phyloP scores from a whole-genome alignment of 1,140 invertebrate species.

The Mactra quadrangularis region DNA sequence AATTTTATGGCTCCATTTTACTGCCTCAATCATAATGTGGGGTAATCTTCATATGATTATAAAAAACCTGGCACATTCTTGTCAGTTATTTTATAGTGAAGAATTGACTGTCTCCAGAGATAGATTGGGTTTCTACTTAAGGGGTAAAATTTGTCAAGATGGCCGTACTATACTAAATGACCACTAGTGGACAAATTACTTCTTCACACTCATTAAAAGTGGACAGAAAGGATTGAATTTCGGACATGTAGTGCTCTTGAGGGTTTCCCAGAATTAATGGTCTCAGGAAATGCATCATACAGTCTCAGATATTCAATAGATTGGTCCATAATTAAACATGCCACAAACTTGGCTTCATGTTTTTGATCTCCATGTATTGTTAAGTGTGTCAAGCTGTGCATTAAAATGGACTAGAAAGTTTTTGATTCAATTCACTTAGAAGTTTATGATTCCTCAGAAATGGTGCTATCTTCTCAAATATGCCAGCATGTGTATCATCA shows the following conservation, averaged over 20 bases:
- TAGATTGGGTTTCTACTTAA: slow-evolving; percentile 52
- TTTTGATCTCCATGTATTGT: slow-evolving; percentile 23
- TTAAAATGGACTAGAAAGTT: background rate
- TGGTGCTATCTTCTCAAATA: no score
- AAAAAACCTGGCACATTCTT: slow-evolving; percentile 1
- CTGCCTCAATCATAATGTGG: no score
- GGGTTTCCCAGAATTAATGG: slow-evolving; percentile 25
- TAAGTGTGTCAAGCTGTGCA: slow-evolving; percentile 9
- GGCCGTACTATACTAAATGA: slow-evolving; percentile 45
- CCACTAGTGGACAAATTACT: slow-evolving; percentile 54
- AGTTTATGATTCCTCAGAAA: no score
- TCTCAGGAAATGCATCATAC: slow-evolving; percentile 29
- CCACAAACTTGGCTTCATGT: background rate
- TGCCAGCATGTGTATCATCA: no score
- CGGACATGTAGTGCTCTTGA: slow-evolving; percentile 40
- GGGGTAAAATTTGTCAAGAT: slow-evolving; percentile 48
- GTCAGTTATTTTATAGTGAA: slow-evolving; percentile 6
- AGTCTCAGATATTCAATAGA: slow-evolving; percentile 30
- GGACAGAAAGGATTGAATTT: slow-evolving; percentile 43
- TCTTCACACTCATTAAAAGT: slow-evolving; percentile 57
- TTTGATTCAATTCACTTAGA: no score
- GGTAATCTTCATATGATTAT: no score
- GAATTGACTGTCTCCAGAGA: slow-evolving; percentile 35
- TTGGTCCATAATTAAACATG: slow-evolving; percentile 31
- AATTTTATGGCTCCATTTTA: no score